Evolutionary conservation across 2,113 vertebrate genomes (phyloP).

Genomic region (Nestor notabilis): DNA sequence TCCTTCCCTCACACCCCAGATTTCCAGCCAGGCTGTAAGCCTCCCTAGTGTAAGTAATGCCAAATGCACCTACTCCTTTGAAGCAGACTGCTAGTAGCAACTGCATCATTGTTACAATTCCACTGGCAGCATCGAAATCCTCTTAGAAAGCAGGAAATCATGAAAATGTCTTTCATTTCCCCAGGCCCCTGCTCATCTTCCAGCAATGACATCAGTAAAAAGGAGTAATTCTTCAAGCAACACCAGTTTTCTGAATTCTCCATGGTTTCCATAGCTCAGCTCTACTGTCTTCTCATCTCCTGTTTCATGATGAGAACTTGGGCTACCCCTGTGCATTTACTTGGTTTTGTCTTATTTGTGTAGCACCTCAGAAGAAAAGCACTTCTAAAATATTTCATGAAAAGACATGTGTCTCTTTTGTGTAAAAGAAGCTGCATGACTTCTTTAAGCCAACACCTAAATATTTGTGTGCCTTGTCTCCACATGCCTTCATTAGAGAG

Average conservation of each 20-base stretch:
- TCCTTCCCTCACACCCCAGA: neutral
- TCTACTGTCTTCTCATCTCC: neutral
- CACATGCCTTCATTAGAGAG: slow-evolving; percentile 60
- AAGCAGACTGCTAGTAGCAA: neutral
- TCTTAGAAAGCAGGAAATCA: neutral
- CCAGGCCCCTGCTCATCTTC: neutral
- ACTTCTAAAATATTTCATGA: neutral
- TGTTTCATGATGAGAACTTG: neutral
- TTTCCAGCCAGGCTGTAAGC: neutral
- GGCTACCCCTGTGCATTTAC: neutral
- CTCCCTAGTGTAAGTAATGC: neutral
- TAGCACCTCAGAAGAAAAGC: neutral
- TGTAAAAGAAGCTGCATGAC: slow-evolving; percentile 47
- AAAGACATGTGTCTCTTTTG: neutral
- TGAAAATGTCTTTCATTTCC: neutral
- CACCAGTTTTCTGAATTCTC: neutral
- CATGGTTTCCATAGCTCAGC: neutral
- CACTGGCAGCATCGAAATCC: neutral
- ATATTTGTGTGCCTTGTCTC: slow-evolving; percentile 67
- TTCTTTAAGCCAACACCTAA: slow-evolving; percentile 64
- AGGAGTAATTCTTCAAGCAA: neutral
- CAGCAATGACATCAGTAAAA: neutral
- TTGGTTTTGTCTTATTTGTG: neutral
- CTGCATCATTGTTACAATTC: neutral
- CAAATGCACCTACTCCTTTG: neutral